Evolutionary conservation across 2,113 vertebrate species (phyloP).

Genomic region (Vombatus ursinus): DNA sequence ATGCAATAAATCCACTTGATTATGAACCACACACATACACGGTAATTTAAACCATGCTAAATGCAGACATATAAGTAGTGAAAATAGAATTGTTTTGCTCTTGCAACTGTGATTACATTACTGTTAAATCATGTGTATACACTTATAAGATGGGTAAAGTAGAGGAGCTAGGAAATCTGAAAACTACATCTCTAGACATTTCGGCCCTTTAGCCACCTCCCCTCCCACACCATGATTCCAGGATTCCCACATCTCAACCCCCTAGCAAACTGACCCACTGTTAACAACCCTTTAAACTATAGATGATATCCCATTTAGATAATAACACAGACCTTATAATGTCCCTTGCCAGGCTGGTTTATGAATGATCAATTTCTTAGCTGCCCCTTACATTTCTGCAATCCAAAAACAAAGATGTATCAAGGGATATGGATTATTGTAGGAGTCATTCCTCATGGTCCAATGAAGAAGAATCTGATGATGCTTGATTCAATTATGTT

Average conservation of each 20-base stretch:
- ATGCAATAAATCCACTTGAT: constrained; percentile 25
- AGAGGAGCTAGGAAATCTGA: not conserved
- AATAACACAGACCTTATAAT: not conserved
- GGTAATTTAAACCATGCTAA: constrained; percentile 6
- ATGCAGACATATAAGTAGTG: not conserved
- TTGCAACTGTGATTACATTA: not conserved
- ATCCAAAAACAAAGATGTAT: not conserved
- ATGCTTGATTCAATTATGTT: not conserved
- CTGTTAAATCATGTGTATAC: not conserved
- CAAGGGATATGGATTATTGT: not conserved
- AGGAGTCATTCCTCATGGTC: not conserved
- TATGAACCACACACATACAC: not conserved
- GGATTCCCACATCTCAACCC: not conserved
- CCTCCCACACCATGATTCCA: not conserved
- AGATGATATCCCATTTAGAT: not conserved
- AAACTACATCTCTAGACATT: not conserved
- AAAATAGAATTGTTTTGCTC: constrained; percentile 24
- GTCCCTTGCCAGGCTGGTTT: not conserved
- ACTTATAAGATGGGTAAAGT: not conserved
- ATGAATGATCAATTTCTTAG: not conserved
- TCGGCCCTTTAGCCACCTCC: not conserved
- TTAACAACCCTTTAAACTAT: not conserved
- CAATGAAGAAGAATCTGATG: not conserved
- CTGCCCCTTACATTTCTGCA: not conserved
- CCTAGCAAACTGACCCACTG: not conserved